These are phyloP conservation scores for Pseudolaguvia tuberculata DNA, from an alignment of 2,113 vertebrate species.

Conservation along the genomic window DNA sequence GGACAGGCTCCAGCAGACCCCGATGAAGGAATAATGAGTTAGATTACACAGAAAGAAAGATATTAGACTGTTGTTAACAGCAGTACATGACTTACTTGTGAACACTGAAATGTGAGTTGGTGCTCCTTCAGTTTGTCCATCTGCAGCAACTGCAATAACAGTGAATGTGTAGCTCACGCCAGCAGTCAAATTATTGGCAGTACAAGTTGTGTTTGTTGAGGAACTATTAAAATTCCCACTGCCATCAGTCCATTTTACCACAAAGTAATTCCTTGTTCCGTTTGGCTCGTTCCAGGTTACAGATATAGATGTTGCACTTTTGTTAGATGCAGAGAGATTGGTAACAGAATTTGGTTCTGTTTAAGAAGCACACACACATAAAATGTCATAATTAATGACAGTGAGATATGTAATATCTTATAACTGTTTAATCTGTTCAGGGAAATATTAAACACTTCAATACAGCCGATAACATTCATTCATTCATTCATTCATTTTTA, in stretches of 20 bases:
- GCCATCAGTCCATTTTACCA: rapidly evolving
- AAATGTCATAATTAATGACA: no score
- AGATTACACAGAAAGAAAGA: not conserved
- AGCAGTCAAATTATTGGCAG: constrained; percentile 48
- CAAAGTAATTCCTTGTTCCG: not conserved
- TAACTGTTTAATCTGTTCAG: no score
- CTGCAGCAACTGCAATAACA: constrained; percentile 38
- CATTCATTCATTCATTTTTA: no score
- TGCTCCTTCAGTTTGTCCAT: not conserved
- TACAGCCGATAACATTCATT: no score
- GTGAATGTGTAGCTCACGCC: constrained; percentile 59
- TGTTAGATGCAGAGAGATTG: not conserved
- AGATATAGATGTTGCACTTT: constrained; percentile 18
- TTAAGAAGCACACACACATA: not conserved
- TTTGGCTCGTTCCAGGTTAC: not conserved
- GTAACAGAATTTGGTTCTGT: not conserved
- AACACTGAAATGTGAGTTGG: not conserved
- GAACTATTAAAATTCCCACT: rapidly evolving
- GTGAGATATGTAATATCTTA: no score
- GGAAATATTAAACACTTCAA: no score
- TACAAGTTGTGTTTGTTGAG: not conserved
- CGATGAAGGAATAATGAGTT: no score
- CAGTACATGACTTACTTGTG: not conserved
- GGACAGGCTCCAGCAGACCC: no score
- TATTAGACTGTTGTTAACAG: not conserved